These are phyloP conservation scores for Triops longicaudatus DNA, from an alignment of 1,140 invertebrate genomes.

Conservation along the genomic window DNA sequence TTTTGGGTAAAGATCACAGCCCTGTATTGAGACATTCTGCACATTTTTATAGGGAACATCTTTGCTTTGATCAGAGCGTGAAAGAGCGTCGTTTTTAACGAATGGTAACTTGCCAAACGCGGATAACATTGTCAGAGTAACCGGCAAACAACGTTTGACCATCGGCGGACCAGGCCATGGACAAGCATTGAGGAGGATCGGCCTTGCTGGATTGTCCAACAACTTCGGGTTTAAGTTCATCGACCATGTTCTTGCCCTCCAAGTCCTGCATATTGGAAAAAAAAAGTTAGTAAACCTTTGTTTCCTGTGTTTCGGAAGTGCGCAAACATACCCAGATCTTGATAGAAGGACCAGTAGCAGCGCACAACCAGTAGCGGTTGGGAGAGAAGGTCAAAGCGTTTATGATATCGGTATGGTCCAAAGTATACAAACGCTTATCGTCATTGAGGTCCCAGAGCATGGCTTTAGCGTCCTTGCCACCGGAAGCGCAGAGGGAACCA, in stretches of 20 bases:
- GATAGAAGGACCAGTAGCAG: conserved; percentile 96
- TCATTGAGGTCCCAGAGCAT: conserved; percentile 99
- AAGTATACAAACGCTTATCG: conserved; percentile 96
- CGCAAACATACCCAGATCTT: conserved; percentile 82
- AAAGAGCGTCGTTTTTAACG: conserved; percentile 27
- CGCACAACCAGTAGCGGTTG: conserved; percentile 99
- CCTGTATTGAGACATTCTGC: not conserved
- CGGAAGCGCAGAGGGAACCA: conserved; percentile 97
- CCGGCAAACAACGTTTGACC: conserved; percentile 98
- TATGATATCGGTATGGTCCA: conserved; percentile 97
- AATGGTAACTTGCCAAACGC: conserved; percentile 88
- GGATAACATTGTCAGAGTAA: conserved; percentile 95
- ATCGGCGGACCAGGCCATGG: conserved; percentile 97
- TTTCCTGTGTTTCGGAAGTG: not conserved
- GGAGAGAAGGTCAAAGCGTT: conserved; percentile 98
- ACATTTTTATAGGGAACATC: not conserved
- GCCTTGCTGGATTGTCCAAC: conserved; percentile 59
- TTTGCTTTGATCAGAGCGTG: not conserved
- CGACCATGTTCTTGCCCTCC: conserved; percentile 98
- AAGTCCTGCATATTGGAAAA: conserved; percentile 60
- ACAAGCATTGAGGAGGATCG: conserved; percentile 90
- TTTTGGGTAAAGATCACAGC: not conserved
- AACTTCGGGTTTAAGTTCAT: conserved; percentile 93
- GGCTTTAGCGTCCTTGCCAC: conserved; percentile 98
- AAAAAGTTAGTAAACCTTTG: not conserved